Conservation (phyloP, 2,113 vertebrate genomes). For the Pterophyllum scalare region DNA sequence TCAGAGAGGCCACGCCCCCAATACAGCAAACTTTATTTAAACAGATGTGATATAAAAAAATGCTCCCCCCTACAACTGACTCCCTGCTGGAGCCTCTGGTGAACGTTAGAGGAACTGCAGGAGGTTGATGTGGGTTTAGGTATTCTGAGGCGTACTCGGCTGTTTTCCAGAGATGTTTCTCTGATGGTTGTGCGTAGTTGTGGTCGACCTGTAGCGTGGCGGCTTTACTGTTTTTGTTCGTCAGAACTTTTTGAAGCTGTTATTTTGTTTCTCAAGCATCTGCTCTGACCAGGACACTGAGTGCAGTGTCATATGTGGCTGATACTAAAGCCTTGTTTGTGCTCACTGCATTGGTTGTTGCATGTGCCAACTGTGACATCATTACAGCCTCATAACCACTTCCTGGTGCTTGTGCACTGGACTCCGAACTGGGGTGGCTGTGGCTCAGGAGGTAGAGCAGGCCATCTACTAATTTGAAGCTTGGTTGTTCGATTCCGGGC, state of each 20-base stretch:
- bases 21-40: background rate
- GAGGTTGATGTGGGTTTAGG: background rate
- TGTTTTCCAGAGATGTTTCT: background rate
- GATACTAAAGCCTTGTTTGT: no score
- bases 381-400: background rate
- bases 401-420: background rate
- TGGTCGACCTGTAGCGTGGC: no score
- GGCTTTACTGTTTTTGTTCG: no score
- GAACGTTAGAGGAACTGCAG: background rate
- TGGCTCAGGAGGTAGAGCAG: no score
- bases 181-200: no score
- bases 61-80: background rate
- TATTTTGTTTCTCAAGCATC: no score
- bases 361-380: background rate
- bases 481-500: no score
- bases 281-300: no score
- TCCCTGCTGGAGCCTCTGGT: background rate
- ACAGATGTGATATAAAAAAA: background rate
- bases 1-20: background rate
- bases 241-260: no score
- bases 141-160: background rate
- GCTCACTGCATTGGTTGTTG: background rate
- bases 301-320: no score
- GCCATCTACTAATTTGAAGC: no score
- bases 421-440: background rate